A percentile compares a stretch with the other conserved stretches of the same genome.
Conservation (phyloP, 2,888 invertebrate species). For the Latrodectus hesperus region DNA sequence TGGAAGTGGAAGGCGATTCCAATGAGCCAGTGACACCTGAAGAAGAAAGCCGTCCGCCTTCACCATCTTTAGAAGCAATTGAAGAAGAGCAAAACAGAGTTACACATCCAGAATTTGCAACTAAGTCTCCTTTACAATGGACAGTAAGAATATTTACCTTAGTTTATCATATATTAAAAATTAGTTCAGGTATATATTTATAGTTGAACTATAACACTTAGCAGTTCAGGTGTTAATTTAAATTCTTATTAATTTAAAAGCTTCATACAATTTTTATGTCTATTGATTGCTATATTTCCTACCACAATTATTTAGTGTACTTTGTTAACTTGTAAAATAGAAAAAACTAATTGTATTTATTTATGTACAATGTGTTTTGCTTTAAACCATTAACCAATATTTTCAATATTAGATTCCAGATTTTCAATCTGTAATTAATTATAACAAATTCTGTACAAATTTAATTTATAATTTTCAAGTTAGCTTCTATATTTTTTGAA, state of each 20-base stretch:
- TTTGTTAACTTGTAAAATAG: no score
- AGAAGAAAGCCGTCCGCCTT: conserved; percentile 28
- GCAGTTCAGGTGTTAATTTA: background rate
- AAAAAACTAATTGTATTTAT: no score
- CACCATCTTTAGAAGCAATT: conserved; percentile 7
- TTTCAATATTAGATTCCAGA: no score
- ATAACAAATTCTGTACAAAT: no score
- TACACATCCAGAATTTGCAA: conserved; percentile 50
- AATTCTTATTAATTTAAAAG: background rate
- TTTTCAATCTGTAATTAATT: no score
- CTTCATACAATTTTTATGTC: no score
- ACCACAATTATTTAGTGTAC: no score
- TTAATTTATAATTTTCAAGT: no score
- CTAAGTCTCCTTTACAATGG: conserved; percentile 82
- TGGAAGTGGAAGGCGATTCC: conserved; percentile 41
- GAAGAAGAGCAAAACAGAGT: background rate
- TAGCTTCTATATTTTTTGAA: background rate
- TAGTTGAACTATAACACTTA: background rate
- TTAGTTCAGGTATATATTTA: background rate
- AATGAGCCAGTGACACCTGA: background rate
- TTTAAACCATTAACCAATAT: no score
- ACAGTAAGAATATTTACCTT: conserved; percentile 73
- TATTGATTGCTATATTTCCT: no score
- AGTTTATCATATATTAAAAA: background rate
- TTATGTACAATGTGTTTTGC: no score